A percentile compares a stretch with the other conserved stretches of the same genome.
These are phyloP conservation scores for Pomacea maculata DNA, from an alignment of 1,140 invertebrate species.

Conservation along the genomic window DNA sequence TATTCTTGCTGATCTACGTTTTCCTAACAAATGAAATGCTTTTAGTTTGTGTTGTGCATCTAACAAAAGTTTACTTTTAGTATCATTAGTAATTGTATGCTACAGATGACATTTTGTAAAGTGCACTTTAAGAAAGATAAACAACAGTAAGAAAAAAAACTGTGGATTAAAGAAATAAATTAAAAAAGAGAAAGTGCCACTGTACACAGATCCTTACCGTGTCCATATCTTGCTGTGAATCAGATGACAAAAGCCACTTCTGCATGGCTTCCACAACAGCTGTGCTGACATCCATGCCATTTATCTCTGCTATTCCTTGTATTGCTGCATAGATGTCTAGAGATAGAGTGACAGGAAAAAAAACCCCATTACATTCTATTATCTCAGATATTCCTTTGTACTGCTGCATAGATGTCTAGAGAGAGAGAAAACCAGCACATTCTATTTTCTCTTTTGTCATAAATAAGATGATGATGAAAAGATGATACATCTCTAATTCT, in stretches of 20 bases:
- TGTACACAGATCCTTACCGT: constrained; percentile 33
- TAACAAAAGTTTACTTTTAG: too few species aligned
- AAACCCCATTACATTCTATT: neutral
- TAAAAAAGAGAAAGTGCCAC: too few species aligned
- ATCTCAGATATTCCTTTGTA: constrained; percentile 32
- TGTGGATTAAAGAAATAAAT: too few species aligned
- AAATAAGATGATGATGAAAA: constrained; percentile 1
- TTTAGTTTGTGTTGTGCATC: too few species aligned
- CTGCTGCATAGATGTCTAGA: constrained; percentile 51
- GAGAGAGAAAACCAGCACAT: neutral
- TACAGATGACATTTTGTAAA: neutral
- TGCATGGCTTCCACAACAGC: constrained; percentile 36
- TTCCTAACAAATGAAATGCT: too few species aligned
- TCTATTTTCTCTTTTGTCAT: neutral
- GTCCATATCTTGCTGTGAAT: constrained; percentile 39
- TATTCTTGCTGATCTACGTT: too few species aligned
- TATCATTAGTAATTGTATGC: too few species aligned
- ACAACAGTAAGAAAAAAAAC: neutral
- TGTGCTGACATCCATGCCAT: constrained; percentile 40
- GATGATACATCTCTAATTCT: neutral
- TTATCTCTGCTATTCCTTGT: constrained; percentile 42
- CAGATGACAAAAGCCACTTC: constrained; percentile 47
- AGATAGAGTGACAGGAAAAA: constrained; percentile 17
- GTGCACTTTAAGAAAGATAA: neutral
- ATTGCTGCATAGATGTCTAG: constrained; percentile 51